phyloP scores from a whole-genome alignment of 2,888 invertebrate genomes.

The Julus scanicus region DNA sequence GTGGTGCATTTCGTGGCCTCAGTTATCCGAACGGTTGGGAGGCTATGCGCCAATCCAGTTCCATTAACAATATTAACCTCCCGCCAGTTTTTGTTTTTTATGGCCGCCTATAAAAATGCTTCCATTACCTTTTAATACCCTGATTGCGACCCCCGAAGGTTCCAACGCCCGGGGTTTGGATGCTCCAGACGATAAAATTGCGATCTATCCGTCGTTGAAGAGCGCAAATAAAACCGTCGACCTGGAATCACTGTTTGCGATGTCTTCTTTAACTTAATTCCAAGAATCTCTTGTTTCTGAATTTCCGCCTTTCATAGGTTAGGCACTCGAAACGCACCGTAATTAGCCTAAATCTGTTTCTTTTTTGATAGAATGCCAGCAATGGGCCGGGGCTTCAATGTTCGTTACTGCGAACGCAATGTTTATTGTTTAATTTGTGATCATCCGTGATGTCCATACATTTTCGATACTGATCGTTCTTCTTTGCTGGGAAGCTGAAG shows the following conservation, averaged over 20 bases:
- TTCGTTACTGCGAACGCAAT: too few species aligned
- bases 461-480: too few species aligned
- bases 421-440: too few species aligned
- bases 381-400: too few species aligned
- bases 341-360: not conserved
- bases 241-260: not conserved
- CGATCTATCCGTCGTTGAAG: not conserved
- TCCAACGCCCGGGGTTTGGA: not conserved
- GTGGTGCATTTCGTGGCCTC: not conserved
- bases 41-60: not conserved
- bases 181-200: not conserved
- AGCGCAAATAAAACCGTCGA: not conserved
- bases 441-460: too few species aligned
- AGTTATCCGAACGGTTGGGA: not conserved
- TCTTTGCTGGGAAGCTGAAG: too few species aligned
- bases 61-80: conserved; percentile 6
- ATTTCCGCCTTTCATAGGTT: not conserved
- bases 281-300: too few species aligned
- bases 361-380: too few species aligned
- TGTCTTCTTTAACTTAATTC: not conserved
- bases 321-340: not conserved
- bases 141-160: not conserved
- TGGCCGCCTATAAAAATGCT: conserved; percentile 11
- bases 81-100: conserved; percentile 15
- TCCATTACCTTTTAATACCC: conserved; percentile 25